Evolutionary conservation across 2,888 invertebrate species (phyloP).

Genomic region (Odontocolon sp.): DNA sequence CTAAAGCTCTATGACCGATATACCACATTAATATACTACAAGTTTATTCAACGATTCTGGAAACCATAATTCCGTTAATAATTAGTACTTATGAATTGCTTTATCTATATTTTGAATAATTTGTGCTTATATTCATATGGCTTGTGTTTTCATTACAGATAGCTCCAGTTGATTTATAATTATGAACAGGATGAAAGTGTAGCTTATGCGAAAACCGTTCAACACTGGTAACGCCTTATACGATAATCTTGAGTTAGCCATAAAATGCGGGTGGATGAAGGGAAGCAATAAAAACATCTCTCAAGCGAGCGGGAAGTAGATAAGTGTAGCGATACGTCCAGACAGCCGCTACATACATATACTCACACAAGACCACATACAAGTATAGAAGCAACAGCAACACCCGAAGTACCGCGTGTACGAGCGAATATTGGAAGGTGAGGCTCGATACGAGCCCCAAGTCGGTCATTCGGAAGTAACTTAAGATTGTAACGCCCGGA

Average conservation of each 20-base stretch:
- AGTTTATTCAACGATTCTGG: neutral
- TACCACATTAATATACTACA: neutral
- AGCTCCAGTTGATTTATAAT: neutral
- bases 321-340: neutral
- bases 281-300: conserved; percentile 42
- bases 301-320: neutral
- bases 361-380: conserved; percentile 9
- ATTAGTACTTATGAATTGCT: too few relatives aligned
- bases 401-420: conserved; percentile 1
- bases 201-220: neutral
- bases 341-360: neutral
- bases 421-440: conserved; percentile 64
- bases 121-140: too few relatives aligned
- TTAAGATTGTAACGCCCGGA: conserved; percentile 68
- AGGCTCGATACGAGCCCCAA: conserved; percentile 67
- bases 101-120: too few relatives aligned
- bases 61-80: too few relatives aligned
- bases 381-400: conserved; percentile 17
- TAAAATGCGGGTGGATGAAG: conserved; percentile 16
- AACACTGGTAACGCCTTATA: neutral
- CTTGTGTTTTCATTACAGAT: too few relatives aligned
- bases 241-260: conserved; percentile 15
- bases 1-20: neutral
- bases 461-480: conserved; percentile 70
- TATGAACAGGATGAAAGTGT: neutral